Base-by-base conservation (phyloP, 2,797 vertebrate genomes). In the Streptopelia turtur region DNA sequence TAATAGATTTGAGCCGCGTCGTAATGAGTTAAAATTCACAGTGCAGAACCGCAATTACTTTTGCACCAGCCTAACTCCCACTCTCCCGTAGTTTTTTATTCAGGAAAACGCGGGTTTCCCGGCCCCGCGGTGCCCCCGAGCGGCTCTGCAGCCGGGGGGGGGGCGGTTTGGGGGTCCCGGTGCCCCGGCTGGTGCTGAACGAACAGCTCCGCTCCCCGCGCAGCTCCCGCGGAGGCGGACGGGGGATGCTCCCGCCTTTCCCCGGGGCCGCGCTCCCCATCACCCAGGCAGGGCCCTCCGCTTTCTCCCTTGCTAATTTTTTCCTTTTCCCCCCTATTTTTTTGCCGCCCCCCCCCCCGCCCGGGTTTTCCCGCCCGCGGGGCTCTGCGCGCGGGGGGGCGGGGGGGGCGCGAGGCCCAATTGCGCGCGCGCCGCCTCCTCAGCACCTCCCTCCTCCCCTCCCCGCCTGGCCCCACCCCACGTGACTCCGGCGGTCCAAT, bases 401-500 rank as follows among this genome's bases (percentile, higher is more conserved):
- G 39, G 18, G 8, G 47, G 45, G 37, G n/a, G 35, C 31, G 24
- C 7, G 25, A 18, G 52, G 43, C 65, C 27, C 52, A 12, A 55
- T 15, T 33, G 72, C 77, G 76, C 85, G 84, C 68, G 63, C 89
- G 47, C 64, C 77, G 13, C 56, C 83, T 8, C 60, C 57, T 47
- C 55, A 35, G 79, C 94, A 90, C 92, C 49, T 93, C 83, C 72
- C 90, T 20, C 93, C 45, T 66, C 39, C 81, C 93, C 75, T 92
- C 78, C 94, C 94, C 95, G 93, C 93, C 91, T 94, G 96, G 96
- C 96, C 96, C 97, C 87, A 27, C 78, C 81, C 74, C 98, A 99
- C 97, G 98, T 99, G 98, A 98, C 87, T 88, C 13, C 4, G 15
- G n/a, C 49, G 57, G 95, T 78, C 99, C 99, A 99, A 99, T 99